These are phyloP conservation scores for Raja brachyura DNA, from an alignment of 2,113 vertebrate species.

Conservation along the genomic window DNA sequence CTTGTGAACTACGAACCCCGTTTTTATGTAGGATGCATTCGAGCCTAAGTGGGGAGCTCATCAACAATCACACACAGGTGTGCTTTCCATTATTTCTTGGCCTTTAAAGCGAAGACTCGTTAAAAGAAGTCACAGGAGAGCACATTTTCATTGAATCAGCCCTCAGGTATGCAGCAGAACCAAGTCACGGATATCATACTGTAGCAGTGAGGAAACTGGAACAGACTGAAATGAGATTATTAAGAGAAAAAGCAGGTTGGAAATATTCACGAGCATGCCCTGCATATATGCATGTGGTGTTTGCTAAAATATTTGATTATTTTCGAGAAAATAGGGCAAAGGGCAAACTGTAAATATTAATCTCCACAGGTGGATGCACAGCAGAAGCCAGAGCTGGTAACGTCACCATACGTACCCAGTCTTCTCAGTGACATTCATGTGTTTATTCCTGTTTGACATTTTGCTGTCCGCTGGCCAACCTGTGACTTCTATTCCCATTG, in stretches of 20 bases:
- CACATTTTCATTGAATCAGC: neutral
- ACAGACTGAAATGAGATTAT: neutral
- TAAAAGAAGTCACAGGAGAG: neutral
- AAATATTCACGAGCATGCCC: slow-evolving; percentile 18
- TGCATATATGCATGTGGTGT: neutral
- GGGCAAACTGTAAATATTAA: neutral
- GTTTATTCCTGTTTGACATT: neutral
- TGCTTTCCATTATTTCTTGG: neutral
- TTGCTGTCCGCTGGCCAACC: neutral
- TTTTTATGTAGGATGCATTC: neutral
- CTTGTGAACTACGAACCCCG: neutral
- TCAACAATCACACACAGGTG: neutral
- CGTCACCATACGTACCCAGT: neutral
- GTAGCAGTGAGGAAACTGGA: neutral
- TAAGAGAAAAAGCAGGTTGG: neutral
- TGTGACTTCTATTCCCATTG: neutral
- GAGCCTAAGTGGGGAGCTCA: neutral
- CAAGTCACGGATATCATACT: neutral
- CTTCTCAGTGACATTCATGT: neutral
- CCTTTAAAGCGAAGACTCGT: neutral
- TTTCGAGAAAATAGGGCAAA: neutral
- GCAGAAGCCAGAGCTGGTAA: neutral
- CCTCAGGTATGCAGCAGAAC: neutral
- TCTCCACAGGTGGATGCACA: neutral
- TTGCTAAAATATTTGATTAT: neutral